A percentile compares a stretch with the other conserved stretches of the same genome.
phyloP scores from a whole-genome alignment of 1,140 invertebrate species.

The Nebria ingens region DNA sequence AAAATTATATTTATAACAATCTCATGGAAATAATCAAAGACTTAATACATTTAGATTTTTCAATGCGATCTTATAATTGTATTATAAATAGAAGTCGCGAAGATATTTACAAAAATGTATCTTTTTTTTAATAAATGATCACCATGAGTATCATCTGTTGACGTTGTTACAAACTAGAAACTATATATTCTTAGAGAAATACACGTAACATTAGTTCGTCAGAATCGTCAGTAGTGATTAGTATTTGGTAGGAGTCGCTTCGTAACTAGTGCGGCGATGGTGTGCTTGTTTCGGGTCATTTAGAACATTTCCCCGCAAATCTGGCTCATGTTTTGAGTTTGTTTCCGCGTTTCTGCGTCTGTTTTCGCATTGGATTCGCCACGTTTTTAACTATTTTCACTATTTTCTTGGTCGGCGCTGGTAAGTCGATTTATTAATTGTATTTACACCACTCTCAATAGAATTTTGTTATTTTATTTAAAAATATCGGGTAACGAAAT shows the following conservation, averaged over 20 bases:
- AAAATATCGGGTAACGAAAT: no score
- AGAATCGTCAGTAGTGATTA: not conserved
- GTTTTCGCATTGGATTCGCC: not conserved
- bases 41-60: no score
- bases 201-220: not conserved
- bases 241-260: not conserved
- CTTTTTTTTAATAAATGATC: no score
- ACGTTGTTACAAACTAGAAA: no score
- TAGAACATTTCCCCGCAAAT: not conserved
- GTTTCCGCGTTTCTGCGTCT: no score
- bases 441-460: no score
- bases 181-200: not conserved
- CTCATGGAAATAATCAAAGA: no score
- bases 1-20: no score
- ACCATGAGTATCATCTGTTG: not conserved
- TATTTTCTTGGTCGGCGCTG: not conserved
- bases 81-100: no score
- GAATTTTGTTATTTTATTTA: no score
- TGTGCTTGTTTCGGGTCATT: not conserved
- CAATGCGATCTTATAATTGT: no score
- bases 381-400: not conserved
- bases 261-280: not conserved
- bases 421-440: not conserved
- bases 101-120: no score
- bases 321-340: not conserved